Evolutionary conservation across 1,140 invertebrate species (phyloP).

Genomic region (Drosophila grimshawi): DNA sequence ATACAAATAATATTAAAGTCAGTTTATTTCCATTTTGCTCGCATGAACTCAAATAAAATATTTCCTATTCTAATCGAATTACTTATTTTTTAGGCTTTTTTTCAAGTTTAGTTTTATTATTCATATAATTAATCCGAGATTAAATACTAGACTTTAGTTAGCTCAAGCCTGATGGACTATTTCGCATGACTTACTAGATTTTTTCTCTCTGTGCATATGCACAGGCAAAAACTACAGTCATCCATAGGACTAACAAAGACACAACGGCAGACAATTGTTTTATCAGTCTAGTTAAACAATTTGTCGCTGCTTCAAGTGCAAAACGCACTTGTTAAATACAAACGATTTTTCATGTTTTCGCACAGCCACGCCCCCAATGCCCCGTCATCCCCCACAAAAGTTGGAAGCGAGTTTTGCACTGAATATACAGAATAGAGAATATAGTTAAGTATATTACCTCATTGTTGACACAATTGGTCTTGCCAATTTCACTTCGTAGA

Average conservation of each 20-base stretch:
- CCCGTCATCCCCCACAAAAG: neutral
- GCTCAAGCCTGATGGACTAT: too few species aligned
- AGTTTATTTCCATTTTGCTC: too few species aligned
- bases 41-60: too few species aligned
- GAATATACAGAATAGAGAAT: slow-evolving; percentile 9
- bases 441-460: slow-evolving; percentile 58
- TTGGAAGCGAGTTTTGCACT: slow-evolving; percentile 7
- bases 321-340: slow-evolving; percentile 70
- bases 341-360: slow-evolving; percentile 69
- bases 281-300: slow-evolving; percentile 55
- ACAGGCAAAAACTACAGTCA: neutral
- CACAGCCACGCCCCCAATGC: neutral
- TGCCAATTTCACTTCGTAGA: slow-evolving; percentile 28
- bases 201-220: neutral
- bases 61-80: too few species aligned
- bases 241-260: neutral
- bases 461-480: slow-evolving; percentile 71
- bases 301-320: slow-evolving; percentile 62
- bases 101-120: neutral
- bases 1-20: too few species aligned
- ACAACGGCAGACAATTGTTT: slow-evolving; percentile 66
- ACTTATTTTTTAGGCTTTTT: too few species aligned
- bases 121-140: too few species aligned
- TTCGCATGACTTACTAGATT: neutral
- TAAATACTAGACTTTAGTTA: too few species aligned